phyloP scores from a whole-genome alignment of 1,140 invertebrate genomes.

The Drosophila takahashii region DNA sequence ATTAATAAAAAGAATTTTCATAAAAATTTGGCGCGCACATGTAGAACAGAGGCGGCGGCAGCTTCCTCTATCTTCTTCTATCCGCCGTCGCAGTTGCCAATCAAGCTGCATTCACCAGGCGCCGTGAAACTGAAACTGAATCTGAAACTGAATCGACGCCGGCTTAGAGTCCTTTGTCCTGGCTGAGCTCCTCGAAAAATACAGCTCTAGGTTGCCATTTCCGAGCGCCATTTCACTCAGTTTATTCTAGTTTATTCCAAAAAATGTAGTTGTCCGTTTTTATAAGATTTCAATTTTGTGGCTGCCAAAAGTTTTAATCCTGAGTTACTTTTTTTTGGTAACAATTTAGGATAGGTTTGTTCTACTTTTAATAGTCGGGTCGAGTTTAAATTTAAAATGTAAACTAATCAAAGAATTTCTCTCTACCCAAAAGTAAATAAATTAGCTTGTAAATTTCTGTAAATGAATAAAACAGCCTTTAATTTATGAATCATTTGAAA shows the following conservation, averaged over 20 bases:
- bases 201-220: neutral
- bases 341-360: no score
- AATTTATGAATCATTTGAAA: no score
- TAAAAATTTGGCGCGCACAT: slow-evolving; percentile 29
- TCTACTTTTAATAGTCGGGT: no score
- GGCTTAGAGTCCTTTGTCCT: slow-evolving; percentile 18
- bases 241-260: neutral
- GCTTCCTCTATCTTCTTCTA: slow-evolving; percentile 4
- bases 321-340: no score
- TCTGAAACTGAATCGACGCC: neutral
- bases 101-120: slow-evolving; percentile 36
- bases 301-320: no score
- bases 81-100: slow-evolving; percentile 25
- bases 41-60: slow-evolving; percentile 1
- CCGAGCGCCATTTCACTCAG: neutral
- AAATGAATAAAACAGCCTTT: no score
- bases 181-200: neutral
- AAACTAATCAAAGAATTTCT: no score
- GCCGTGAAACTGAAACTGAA: neutral
- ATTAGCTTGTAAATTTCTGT: no score
- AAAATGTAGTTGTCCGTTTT: neutral
- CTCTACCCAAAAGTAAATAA: no score
- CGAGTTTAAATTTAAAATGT: no score
- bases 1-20: slow-evolving; percentile 55
- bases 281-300: neutral